A percentile compares a stretch with the other conserved stretches of the same genome.
phyloP scores from a whole-genome alignment of 2,888 invertebrate genomes.

The Zaprionus bogoriensis region DNA sequence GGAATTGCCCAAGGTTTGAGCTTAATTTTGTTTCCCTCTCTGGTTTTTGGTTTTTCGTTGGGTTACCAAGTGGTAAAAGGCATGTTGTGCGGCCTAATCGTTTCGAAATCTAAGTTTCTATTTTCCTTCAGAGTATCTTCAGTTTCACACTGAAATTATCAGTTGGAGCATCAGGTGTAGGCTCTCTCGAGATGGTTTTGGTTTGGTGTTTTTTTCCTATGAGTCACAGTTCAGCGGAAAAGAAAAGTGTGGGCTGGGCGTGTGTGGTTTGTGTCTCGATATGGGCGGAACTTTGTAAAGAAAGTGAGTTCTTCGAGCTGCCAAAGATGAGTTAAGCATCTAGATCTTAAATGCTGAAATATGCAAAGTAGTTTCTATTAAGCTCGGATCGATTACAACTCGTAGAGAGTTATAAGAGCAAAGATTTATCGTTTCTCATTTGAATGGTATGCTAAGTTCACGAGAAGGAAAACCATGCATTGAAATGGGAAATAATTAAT shows the following conservation, averaged over 20 bases:
- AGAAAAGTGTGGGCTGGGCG: conserved; percentile 44
- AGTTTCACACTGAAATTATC: conserved; percentile 51
- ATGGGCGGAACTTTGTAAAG: conserved; percentile 50
- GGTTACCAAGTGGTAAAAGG: conserved; percentile 38
- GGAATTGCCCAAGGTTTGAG: conserved; percentile 53
- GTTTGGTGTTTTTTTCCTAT: conserved; percentile 10
- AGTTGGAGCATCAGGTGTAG: conserved; percentile 46
- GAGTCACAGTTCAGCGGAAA: conserved; percentile 49
- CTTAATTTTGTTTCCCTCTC: conserved; percentile 34
- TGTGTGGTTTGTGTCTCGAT: conserved; percentile 25
- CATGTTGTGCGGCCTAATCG: conserved; percentile 56
- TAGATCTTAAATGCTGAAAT: conserved; percentile 15
- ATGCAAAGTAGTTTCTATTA: conserved; percentile 26
- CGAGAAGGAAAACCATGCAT: background rate
- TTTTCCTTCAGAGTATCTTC: conserved; percentile 31
- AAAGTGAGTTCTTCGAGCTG: conserved; percentile 57
- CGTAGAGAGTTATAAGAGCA: background rate
- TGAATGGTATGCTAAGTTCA: background rate
- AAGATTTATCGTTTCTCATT: conserved; percentile 18
- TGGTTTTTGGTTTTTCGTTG: conserved; percentile 4
- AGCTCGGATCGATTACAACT: conserved; percentile 32
- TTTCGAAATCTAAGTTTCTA: conserved; percentile 48
- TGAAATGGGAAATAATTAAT: background rate
- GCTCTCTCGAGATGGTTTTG: conserved; percentile 4
- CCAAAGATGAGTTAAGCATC: conserved; percentile 53